A percentile compares a stretch with the other conserved stretches of the same genome.
Conservation (phyloP, 2,888 invertebrate species). For the Drosophila longiperda region DNA sequence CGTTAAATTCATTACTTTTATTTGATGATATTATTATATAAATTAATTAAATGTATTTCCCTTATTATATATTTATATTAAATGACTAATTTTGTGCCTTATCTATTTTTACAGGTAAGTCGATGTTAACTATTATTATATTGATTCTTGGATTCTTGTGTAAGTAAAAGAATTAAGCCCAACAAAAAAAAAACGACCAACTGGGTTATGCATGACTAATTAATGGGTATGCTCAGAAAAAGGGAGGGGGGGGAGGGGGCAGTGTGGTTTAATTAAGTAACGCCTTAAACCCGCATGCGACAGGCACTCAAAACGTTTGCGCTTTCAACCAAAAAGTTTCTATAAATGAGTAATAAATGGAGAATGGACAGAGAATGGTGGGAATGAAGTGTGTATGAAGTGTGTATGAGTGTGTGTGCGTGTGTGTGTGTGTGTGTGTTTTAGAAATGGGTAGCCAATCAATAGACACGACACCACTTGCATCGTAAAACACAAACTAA, state of each 20-base stretch:
- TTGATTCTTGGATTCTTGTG: conserved; percentile 36
- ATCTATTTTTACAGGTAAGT: conserved; percentile 44
- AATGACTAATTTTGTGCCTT: background rate
- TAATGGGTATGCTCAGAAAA: conserved; percentile 26
- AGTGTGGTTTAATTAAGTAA: conserved; percentile 4
- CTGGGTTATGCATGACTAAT: conserved; percentile 42
- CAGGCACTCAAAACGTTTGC: conserved; percentile 8
- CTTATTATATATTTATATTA: background rate
- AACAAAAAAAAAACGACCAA: background rate
- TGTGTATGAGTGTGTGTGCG: background rate
- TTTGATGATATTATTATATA: background rate
- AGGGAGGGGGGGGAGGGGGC: background rate
- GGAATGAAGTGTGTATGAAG: accelerated
- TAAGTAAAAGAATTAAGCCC: conserved; percentile 33
- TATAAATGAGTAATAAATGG: conserved; percentile 22
- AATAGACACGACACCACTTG: conserved; percentile 46
- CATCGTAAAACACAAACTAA: conserved; percentile 44
- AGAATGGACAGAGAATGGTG: background rate
- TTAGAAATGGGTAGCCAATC: conserved; percentile 20
- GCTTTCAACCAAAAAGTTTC: conserved; percentile 2
- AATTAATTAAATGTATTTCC: background rate
- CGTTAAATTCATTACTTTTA: background rate
- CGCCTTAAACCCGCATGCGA: conserved; percentile 39
- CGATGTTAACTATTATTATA: conserved; percentile 1
- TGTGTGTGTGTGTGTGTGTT: background rate